Conservation (phyloP, 2,888 invertebrate species). For the Acanthosepion esculentum region DNA sequence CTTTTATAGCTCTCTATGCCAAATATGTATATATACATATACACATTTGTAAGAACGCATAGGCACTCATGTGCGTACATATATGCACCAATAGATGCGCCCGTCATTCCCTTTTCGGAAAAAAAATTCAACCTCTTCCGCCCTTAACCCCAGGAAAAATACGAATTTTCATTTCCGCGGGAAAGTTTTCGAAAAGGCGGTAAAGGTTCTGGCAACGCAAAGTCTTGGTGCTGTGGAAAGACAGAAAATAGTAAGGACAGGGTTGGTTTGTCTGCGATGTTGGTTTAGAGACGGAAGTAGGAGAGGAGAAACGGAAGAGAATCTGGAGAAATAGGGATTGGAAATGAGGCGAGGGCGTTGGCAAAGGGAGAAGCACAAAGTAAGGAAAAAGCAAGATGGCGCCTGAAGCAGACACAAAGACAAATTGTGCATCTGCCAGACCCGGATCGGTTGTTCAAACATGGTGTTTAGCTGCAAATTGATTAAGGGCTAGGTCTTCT, state of each 20-base stretch:
- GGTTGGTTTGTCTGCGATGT: not conserved
- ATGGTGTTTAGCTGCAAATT: constrained; percentile 33
- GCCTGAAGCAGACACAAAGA: not conserved
- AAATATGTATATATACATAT: too few species aligned
- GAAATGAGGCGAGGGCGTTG: not conserved
- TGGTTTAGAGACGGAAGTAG: not conserved
- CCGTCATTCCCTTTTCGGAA: not conserved
- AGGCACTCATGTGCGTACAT: too few species aligned
- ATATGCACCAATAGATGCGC: not conserved
- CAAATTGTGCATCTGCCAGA: not conserved
- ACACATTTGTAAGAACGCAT: too few species aligned
- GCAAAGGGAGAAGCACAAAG: not conserved
- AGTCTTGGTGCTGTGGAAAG: not conserved
- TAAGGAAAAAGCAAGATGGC: not conserved
- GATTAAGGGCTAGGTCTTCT: constrained; percentile 6
- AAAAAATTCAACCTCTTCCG: not conserved
- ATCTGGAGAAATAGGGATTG: not conserved
- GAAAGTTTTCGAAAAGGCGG: not conserved
- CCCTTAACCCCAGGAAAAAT: not conserved
- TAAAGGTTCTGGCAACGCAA: not conserved
- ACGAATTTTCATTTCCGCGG: not conserved
- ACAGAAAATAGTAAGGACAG: not conserved
- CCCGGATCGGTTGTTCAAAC: constrained; percentile 21
- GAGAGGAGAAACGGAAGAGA: not conserved
- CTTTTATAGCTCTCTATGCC: too few species aligned